Evolutionary conservation across 2,113 vertebrate species (phyloP).

Genomic region (Cryptomyrus ogoouensis): DNA sequence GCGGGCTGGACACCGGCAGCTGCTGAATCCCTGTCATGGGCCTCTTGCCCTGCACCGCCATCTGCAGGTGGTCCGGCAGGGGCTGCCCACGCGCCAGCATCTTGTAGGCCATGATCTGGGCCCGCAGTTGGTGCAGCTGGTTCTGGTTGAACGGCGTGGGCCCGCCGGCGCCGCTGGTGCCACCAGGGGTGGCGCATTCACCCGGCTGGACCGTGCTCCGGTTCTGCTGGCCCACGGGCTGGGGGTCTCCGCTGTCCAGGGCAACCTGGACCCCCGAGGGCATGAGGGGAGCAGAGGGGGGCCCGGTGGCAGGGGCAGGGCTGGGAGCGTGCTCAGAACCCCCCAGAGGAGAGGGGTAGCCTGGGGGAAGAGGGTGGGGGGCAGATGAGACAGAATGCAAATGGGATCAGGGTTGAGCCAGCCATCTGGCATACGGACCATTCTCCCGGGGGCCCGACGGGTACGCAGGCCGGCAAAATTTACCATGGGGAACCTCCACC

Average conservation of each 20-base stretch:
- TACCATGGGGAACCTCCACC: not conserved
- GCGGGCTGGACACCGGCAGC: slow-evolving; percentile 69
- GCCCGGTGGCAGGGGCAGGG: slow-evolving; percentile 81
- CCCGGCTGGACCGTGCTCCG: slow-evolving; percentile 45
- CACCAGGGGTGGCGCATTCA: slow-evolving; percentile 32
- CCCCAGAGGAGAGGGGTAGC: slow-evolving; percentile 86
- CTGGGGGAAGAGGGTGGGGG: slow-evolving; percentile 46
- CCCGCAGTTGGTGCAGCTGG: slow-evolving; percentile 84
- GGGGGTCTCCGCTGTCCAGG: slow-evolving; percentile 72
- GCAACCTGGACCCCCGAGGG: slow-evolving; percentile 66
- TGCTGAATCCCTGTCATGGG: slow-evolving; percentile 80
- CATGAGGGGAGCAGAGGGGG: slow-evolving; percentile 75
- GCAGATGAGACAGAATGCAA: not conserved
- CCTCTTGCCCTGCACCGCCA: slow-evolving; percentile 86
- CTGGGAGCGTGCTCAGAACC: slow-evolving; percentile 85
- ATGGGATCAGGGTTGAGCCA: not conserved
- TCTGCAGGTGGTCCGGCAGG: slow-evolving; percentile 81
- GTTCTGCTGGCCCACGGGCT: slow-evolving; percentile 66
- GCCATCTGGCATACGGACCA: not conserved
- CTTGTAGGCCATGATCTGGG: slow-evolving; percentile 95
- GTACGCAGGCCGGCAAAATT: not conserved
- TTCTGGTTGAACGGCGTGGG: slow-evolving; percentile 86
- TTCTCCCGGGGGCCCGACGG: not conserved
- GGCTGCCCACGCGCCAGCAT: slow-evolving; percentile 85
- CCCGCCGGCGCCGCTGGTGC: slow-evolving; percentile 46